Base-by-base conservation (phyloP, 2,113 vertebrate genomes). In the Datnioides undecimradiatus region DNA sequence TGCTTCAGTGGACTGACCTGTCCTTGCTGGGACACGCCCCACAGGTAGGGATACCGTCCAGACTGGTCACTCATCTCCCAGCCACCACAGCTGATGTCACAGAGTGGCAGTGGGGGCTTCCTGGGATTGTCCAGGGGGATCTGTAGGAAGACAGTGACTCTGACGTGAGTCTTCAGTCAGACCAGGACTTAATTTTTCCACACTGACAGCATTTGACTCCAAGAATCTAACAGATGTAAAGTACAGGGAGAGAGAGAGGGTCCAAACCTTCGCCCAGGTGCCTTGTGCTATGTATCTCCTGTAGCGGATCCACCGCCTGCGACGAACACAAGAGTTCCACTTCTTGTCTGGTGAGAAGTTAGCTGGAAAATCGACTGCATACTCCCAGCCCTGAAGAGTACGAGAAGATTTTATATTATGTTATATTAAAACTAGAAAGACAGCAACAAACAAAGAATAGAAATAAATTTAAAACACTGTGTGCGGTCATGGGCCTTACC, bases 251-350 rank as follows among this genome's bases (percentile, higher is more conserved):
- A 36, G 3, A 59, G 59, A 2, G 3, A 59, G 59, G 1, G 29
- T 49, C 27, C 83, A 72, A 66, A 95, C 98, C 96, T 98, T 97
- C 0, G 97, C 96, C 98, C 98, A 99, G 49, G 87, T 1, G 4
- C 98, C 96, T 48, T 95, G 95, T 16, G 97, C 95, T 54, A 94
- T 96, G 87, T 98, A 99, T 96, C 96, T 96, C 89, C 98, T 95
- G 88, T 99, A 97, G 73, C 98, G 96, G 89, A 98, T 97, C 98
- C 98, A 99, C 64, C 97, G 94, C 58, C 98, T 93, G 43, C 98
- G 96, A 63, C 98, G 95, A 40, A 99, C 98, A 14, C 96, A 99
- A 0, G 98, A 99, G 89, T 99, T 99, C 98, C 98, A 99, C 73
- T 94, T 97, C 92, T 98, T 98, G 80, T 97, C 97, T 48, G 95